These are phyloP conservation scores for Eupeodes corollae DNA, from an alignment of 1,140 invertebrate genomes.

Conservation along the genomic window DNA sequence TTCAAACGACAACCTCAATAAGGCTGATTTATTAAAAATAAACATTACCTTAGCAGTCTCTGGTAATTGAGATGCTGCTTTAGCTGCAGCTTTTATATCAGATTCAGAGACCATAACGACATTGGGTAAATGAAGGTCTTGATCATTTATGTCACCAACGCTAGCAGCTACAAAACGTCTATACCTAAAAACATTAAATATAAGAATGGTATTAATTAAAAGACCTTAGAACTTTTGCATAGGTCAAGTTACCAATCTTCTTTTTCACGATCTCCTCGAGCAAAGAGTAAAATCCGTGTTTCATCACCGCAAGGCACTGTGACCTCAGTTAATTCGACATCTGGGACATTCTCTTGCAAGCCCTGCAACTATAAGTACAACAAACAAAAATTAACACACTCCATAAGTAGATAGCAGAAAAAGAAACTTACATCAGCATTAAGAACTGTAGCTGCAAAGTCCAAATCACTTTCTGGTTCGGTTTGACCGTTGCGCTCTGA, in stretches of 20 bases:
- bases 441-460: conserved; percentile 23
- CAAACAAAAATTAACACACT: background rate
- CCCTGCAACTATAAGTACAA: conserved; percentile 17
- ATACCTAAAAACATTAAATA: conserved; percentile 11
- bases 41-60: conserved; percentile 8
- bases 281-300: conserved; percentile 55
- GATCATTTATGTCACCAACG: conserved; percentile 23
- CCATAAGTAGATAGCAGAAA: too few species aligned
- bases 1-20: too few species aligned
- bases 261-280: conserved; percentile 72
- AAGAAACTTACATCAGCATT: conserved; percentile 19
- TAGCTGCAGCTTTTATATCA: conserved; percentile 25
- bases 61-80: conserved; percentile 16
- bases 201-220: conserved; percentile 13
- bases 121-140: conserved; percentile 25
- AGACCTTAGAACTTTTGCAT: conserved; percentile 35
- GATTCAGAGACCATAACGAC: conserved; percentile 21
- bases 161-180: conserved; percentile 30
- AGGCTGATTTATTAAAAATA: background rate
- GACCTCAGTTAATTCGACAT: conserved; percentile 22
- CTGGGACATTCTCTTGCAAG: conserved; percentile 19
- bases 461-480: conserved; percentile 14
- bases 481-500: background rate
- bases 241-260: conserved; percentile 58
- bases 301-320: conserved; percentile 32